A percentile compares a stretch with the other conserved stretches of the same genome.
These are phyloP conservation scores for Agrochola macilenta DNA, from an alignment of 2,888 invertebrate genomes.

Conservation along the genomic window DNA sequence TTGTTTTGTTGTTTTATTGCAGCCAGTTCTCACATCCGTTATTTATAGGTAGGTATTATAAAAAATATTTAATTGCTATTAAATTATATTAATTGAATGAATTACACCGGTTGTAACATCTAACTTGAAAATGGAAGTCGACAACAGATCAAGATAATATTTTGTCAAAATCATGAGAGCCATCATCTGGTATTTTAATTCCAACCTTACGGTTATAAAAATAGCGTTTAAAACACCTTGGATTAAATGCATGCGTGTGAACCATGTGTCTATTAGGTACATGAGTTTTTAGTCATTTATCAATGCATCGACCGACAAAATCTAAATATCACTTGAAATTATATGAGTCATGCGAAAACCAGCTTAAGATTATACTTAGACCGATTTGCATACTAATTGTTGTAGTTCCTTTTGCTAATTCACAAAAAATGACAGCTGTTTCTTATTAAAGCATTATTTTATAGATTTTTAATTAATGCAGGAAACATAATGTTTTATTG, in stretches of 20 bases:
- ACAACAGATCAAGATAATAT: conserved; percentile 56
- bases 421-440: conserved; percentile 67
- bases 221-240: conserved; percentile 36
- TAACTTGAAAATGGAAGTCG: conserved; percentile 46
- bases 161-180: conserved; percentile 41
- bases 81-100: conserved; percentile 49
- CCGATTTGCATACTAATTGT: conserved; percentile 63
- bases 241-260: conserved; percentile 30
- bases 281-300: conserved; percentile 59
- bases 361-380: conserved; percentile 48
- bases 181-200: conserved; percentile 9
- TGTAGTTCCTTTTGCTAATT: conserved; percentile 54
- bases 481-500: conserved; percentile 51
- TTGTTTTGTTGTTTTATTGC: conserved; percentile 31
- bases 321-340: conserved; percentile 63
- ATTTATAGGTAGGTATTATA: conserved; percentile 26
- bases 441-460: conserved; percentile 66
- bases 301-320: conserved; percentile 64
- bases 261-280: conserved; percentile 44
- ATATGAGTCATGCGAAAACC: conserved; percentile 63
- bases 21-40: conserved; percentile 41
- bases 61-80: conserved; percentile 48
- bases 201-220: neutral
- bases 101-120: conserved; percentile 54
- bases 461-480: conserved; percentile 33